Evolutionary conservation across 30 jellyfish, hydroid and myxozoan genomes (phyloP), one percentile per base, ranked within the genome.

Genomic region (Calvadosia cruxmelitensis): DNA sequence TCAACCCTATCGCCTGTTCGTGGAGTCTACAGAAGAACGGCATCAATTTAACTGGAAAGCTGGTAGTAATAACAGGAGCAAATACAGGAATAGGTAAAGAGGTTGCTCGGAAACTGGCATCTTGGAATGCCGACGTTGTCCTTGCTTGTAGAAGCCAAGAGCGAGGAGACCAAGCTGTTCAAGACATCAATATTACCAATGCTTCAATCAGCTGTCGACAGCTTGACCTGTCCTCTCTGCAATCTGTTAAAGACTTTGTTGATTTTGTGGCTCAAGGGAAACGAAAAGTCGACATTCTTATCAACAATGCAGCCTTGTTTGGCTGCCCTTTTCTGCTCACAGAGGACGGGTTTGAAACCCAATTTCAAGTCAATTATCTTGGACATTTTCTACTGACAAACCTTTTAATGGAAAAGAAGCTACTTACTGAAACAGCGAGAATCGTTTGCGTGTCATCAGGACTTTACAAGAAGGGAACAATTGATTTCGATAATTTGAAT

Each of bases 341-440:
- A 15, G 89, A 68, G 50, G 94, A 87, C 77, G 97, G 97, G 0
- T 20, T 64, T 66, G 97, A 87, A 50, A 74, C 79, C 73, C 94
- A 87, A 25, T 87, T 87, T 71, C 94, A 85, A 12, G 94, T 81
- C 5, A 87, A 87, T 67, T 90, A 87, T 61, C 71, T 87, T 24
- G 94, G 97, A n/a, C 94, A 81, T 71, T 87, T 87, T 61, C 72
- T 87, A 50, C 73, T 87, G 16, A 87, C 97, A 29, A 80, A 80
- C 57, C 67, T 80, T 33, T 69, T 87, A 24, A 24, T 87, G 49
- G 76, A 67, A 5, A 70, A 68, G 63, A 65, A 78, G 76, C 68
- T 24, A 29, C 64, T 20, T 0, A 61, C 82, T 15, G 62, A 64
- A 27, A 78, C 78, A 32, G 72, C 92, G 16, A 75, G 89, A 50